These are phyloP conservation scores for Halesus radiatus DNA, from an alignment of 1,140 invertebrate species.

Conservation along the genomic window DNA sequence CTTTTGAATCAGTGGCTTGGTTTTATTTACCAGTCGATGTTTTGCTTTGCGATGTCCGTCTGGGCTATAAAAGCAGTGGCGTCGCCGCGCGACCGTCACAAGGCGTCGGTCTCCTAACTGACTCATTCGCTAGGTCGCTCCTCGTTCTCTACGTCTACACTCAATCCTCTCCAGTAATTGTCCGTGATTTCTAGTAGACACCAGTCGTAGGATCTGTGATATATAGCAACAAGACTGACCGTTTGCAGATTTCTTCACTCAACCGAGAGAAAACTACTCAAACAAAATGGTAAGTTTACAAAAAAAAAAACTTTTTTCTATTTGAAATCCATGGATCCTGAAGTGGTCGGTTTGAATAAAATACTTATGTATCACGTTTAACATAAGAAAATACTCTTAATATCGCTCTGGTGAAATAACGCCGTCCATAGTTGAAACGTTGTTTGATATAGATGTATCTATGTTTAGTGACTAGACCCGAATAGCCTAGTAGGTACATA, in stretches of 20 bases:
- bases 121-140: slow-evolving; percentile 26
- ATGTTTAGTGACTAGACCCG: too few relatives aligned
- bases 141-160: not conserved
- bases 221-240: slow-evolving; percentile 34
- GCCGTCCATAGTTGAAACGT: too few relatives aligned
- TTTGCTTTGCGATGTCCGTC: not conserved
- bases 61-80: slow-evolving; percentile 17
- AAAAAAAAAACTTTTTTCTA: too few relatives aligned
- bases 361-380: too few relatives aligned
- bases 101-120: slow-evolving; percentile 39
- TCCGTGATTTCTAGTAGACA: not conserved
- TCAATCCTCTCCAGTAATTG: not conserved
- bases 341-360: too few relatives aligned
- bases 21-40: not conserved
- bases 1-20: too few relatives aligned
- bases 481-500: too few relatives aligned
- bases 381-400: too few relatives aligned
- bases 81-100: not conserved
- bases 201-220: slow-evolving; percentile 30
- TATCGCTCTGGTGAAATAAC: too few relatives aligned
- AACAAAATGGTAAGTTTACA: slow-evolving; percentile 30
- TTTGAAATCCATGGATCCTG: too few relatives aligned
- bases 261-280: not conserved
- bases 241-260: slow-evolving; percentile 1
- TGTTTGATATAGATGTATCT: too few relatives aligned